A percentile compares a stretch with the other conserved stretches of the same genome.
These are phyloP conservation scores for Leucoma salicis DNA, from an alignment of 2,888 invertebrate genomes.

Conservation along the genomic window DNA sequence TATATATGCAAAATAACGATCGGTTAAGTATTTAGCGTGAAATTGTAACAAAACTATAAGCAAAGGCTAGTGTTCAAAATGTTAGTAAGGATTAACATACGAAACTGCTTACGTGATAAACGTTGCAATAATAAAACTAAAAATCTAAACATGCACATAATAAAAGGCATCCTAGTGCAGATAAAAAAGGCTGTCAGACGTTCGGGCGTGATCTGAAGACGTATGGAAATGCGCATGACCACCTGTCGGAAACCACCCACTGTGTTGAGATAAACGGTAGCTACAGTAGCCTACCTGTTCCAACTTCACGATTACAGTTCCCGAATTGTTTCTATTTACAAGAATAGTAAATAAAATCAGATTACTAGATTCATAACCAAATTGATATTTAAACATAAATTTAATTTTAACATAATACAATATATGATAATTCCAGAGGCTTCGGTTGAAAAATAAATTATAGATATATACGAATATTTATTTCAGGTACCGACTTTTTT, in stretches of 20 bases:
- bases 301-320: conserved; percentile 31
- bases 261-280: conserved; percentile 28
- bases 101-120: neutral
- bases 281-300: conserved; percentile 25
- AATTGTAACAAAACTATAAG: too few species aligned
- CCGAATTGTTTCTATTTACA: conserved; percentile 9
- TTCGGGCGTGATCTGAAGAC: conserved; percentile 27
- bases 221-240: conserved; percentile 40
- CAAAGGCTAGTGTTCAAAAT: too few species aligned
- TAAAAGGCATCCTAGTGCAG: conserved; percentile 9
- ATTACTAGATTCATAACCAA: too few species aligned
- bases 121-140: neutral
- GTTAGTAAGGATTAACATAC: neutral
- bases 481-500: too few species aligned
- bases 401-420: too few species aligned
- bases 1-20: too few species aligned
- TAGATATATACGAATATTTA: too few species aligned
- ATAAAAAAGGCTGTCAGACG: conserved; percentile 19
- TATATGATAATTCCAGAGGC: too few species aligned
- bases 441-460: too few species aligned
- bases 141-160: neutral
- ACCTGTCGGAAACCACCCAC: conserved; percentile 44
- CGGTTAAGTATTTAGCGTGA: too few species aligned
- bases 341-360: neutral
- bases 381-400: too few species aligned